Conservation (phyloP, 2,113 vertebrate species). For the Colaptes auratus region DNA sequence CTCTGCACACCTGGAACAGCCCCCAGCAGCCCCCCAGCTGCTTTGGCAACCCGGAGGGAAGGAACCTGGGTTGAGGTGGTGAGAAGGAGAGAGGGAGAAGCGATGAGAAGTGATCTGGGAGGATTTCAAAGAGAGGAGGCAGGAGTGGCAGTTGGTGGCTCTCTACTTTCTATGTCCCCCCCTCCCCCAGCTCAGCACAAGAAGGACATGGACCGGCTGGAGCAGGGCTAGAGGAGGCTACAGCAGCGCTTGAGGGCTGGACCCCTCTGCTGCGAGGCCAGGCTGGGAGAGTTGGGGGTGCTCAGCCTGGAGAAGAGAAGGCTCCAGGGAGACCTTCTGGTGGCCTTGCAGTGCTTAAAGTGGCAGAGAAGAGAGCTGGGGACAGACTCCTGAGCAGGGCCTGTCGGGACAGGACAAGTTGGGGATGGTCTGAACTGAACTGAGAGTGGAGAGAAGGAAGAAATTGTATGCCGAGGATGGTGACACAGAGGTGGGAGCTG, state of each 20-base stretch:
- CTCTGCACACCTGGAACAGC: accelerated
- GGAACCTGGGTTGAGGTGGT: background rate
- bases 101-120: background rate
- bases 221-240: background rate
- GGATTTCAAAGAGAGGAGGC: background rate
- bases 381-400: background rate
- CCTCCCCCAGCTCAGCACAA: background rate
- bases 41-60: background rate
- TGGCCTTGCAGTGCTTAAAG: background rate
- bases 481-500: background rate
- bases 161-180: background rate
- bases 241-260: background rate
- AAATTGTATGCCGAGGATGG: background rate
- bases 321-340: background rate
- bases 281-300: background rate
- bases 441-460: background rate
- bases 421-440: background rate
- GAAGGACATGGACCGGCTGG: background rate
- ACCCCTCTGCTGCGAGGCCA: background rate
- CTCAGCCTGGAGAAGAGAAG: background rate
- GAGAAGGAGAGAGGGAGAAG: background rate
- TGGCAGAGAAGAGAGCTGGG: background rate
- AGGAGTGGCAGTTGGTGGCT: background rate
- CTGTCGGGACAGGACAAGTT: background rate
- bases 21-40: background rate